Base-by-base conservation (phyloP, 2,113 vertebrate genomes). In the Probosciger aterrimus region DNA sequence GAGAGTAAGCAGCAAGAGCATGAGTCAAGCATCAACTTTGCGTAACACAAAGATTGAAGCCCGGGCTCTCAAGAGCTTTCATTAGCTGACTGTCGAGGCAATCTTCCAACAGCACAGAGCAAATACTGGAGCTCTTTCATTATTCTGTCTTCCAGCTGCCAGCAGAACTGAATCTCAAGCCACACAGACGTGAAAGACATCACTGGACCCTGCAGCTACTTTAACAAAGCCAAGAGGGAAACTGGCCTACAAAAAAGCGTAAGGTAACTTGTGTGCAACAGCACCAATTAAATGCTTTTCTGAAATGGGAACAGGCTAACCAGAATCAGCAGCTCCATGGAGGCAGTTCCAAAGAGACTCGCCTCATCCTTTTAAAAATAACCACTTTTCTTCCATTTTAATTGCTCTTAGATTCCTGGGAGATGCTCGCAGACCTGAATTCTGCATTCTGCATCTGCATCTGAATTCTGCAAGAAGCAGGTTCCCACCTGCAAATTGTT, bases 211-310 rank as follows among this genome's bases (percentile, higher is more conserved):
- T 3, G 17, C 4, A 4, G 68, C 62, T 75, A 20, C 82, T 80
- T n/a, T 10, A 47, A n/a, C 24, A 35, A 63, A 53, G 65, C 25
- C 19, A 41, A 68, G 60, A 78, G 70, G 63, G 55, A 81, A 41
- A 30, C 10, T 10, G 43, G 60, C n/a, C 60, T 7, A 23, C 53
- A 44, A 13, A 9, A 7, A 44, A 60, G 23, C 3, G 0, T 2
- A 28, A 37, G 39, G 39, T 18, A 79, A 64, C 46, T 13, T 11
- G 19, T 18, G 46, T 10, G 37, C 41, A 44, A 10, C 20, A 30
- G 25, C 25, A n/a, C 46, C 13, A 4, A 86, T 8, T 24, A 49
- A 73, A 65, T 2, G 4, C 44, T 55, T 20, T 15, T 65, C 28
- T 8, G 50, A 65, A 60, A 60, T 1, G 33, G 65, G 33, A 68